phyloP scores from a whole-genome alignment of 1,140 invertebrate species.

The Drosophila truncata region DNA sequence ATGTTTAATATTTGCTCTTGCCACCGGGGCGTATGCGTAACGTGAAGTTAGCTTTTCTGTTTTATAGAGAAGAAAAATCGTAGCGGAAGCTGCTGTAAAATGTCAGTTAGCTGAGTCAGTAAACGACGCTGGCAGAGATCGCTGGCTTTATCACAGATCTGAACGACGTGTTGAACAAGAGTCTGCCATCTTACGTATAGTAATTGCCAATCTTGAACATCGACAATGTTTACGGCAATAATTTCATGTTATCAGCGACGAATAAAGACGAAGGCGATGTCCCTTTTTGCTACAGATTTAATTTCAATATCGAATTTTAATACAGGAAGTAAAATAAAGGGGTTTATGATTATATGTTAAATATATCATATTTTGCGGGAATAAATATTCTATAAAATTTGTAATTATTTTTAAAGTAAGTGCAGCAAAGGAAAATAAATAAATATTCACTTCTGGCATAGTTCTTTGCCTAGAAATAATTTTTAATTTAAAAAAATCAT shows the following conservation, averaged over 20 bases:
- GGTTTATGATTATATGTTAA: too few relatives aligned
- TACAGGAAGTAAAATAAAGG: neutral
- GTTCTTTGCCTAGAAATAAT: neutral
- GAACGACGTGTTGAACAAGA: constrained; percentile 26
- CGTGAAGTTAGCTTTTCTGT: constrained; percentile 15
- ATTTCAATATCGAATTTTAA: neutral
- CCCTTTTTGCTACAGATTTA: neutral
- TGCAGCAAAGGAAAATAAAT: too few relatives aligned
- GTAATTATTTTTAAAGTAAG: neutral
- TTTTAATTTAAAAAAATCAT: too few relatives aligned
- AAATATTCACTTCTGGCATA: neutral
- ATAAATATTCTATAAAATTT: neutral
- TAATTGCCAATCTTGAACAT: constrained; percentile 52
- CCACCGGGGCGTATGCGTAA: constrained; percentile 64
- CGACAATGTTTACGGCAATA: constrained; percentile 47
- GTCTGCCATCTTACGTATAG: constrained; percentile 38
- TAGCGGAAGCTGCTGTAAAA: constrained; percentile 59
- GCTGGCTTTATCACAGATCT: constrained; percentile 22
- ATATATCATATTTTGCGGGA: too few relatives aligned
- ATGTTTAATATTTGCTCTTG: constrained; percentile 57
- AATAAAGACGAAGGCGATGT: neutral
- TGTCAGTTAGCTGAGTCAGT: constrained; percentile 61
- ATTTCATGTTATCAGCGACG: constrained; percentile 43
- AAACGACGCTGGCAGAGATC: constrained; percentile 6
- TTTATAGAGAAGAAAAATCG: constrained; percentile 13